phyloP scores from a whole-genome alignment of 1,140 invertebrate genomes.

The Parapsyche elsis region DNA sequence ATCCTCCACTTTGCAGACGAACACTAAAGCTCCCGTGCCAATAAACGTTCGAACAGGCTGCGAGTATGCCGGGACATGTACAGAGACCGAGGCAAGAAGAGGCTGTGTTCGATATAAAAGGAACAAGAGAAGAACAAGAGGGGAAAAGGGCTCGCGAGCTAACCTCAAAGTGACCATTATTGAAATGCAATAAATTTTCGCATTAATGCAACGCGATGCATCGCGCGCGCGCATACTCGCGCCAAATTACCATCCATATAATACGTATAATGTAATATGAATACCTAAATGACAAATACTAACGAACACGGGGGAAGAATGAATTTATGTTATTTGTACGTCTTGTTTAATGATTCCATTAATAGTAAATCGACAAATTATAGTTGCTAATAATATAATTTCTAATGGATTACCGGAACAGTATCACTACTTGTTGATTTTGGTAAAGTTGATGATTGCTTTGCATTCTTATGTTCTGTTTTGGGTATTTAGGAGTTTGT shows the following conservation, averaged over 20 bases:
- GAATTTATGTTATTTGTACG: no score
- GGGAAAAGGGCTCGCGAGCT: background rate
- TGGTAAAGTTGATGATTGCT: background rate
- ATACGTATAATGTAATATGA: no score
- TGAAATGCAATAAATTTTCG: conserved; percentile 29
- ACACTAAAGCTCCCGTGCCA: background rate
- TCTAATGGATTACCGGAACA: background rate
- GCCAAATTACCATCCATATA: background rate
- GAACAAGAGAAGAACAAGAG: background rate
- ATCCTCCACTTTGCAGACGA: background rate
- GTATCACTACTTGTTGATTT: background rate
- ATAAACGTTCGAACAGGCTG: background rate
- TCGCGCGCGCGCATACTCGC: background rate
- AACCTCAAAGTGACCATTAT: conserved; percentile 17
- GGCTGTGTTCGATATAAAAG: background rate
- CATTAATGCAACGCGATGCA: conserved; percentile 11
- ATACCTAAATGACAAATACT: no score
- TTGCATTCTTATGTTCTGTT: background rate
- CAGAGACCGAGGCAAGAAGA: background rate
- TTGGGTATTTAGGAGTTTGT: no score
- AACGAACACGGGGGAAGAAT: no score
- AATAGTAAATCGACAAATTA: no score
- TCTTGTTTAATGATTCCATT: no score
- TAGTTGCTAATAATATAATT: no score
- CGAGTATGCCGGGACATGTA: background rate